phyloP scores from a whole-genome alignment of 2,113 vertebrate genomes.

The Esox niger region DNA sequence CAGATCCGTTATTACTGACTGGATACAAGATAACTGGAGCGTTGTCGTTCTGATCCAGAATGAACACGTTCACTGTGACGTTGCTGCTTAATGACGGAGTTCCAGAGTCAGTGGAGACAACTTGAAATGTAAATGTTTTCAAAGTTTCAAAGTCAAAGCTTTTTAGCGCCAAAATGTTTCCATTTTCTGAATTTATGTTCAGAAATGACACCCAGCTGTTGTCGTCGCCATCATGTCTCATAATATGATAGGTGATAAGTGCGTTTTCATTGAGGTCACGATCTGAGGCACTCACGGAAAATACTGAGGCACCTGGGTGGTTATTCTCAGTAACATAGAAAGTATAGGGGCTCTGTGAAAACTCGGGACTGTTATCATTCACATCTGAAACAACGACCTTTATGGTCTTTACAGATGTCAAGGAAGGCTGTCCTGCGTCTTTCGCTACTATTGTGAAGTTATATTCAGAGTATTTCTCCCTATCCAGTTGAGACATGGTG shows the following conservation, averaged over 20 bases:
- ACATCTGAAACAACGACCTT: slow-evolving; percentile 33
- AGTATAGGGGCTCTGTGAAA: slow-evolving; percentile 11
- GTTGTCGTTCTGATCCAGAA: too few relatives aligned
- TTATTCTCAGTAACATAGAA: slow-evolving; percentile 36
- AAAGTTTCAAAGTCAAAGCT: slow-evolving; percentile 58
- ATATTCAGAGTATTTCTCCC: slow-evolving; percentile 29
- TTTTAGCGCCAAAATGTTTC: slow-evolving; percentile 49
- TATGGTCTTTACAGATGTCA: slow-evolving; percentile 20
- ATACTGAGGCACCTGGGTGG: slow-evolving; percentile 16
- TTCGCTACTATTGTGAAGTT: slow-evolving; percentile 24
- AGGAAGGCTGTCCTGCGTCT: slow-evolving; percentile 21
- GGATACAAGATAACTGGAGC: too few relatives aligned
- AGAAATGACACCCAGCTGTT: slow-evolving; percentile 24
- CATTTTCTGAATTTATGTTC: slow-evolving; percentile 62
- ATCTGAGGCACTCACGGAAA: slow-evolving; percentile 7
- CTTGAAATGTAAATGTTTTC: slow-evolving; percentile 51
- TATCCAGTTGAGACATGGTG: slow-evolving; percentile 33
- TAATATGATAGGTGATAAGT: slow-evolving; percentile 5
- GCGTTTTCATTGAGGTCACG: slow-evolving; percentile 14
- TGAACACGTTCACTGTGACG: too few relatives aligned
- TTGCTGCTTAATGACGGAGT: slow-evolving; percentile 13
- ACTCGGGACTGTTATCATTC: slow-evolving; percentile 45
- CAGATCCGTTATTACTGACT: too few relatives aligned
- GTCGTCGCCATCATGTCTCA: not conserved
- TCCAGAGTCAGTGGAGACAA: slow-evolving; percentile 43